Conservation (phyloP, 2,113 vertebrate genomes). For the Mystacornis crossleyi region DNA sequence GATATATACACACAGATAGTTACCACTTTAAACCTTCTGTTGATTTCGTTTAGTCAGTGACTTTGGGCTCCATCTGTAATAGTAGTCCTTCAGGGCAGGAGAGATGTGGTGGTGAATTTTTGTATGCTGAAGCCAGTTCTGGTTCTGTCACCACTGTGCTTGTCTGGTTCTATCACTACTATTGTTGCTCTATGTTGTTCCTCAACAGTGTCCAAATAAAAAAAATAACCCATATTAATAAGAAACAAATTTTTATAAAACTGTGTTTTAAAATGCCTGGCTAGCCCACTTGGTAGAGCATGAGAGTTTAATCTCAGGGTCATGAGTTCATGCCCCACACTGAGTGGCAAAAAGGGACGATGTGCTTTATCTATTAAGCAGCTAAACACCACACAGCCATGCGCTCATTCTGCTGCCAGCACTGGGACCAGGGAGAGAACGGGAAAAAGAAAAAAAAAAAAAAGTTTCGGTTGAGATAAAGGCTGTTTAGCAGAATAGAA, state of each 20-base stretch:
- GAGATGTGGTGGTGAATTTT: not conserved
- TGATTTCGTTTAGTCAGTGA: not conserved
- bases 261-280: not conserved
- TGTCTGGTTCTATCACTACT: not conserved
- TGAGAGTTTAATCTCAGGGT: slow-evolving; percentile 92
- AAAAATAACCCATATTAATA: not conserved
- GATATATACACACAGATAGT: too few relatives aligned
- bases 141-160: not conserved
- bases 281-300: slow-evolving; percentile 92
- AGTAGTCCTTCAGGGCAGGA: not conserved
- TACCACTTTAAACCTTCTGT: not conserved
- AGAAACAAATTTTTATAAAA: not conserved
- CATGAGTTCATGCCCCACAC: slow-evolving; percentile 89
- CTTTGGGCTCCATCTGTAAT: not conserved
- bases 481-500: not conserved
- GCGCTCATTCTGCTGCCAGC: not conserved
- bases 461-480: not conserved
- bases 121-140: not conserved
- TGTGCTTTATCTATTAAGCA: not conserved
- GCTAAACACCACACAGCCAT: not conserved
- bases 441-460: not conserved
- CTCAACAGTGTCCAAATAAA: too few relatives aligned
- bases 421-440: not conserved
- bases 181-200: not conserved
- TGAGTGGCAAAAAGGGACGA: slow-evolving; percentile 50